Conservation (phyloP, 2,888 invertebrate genomes). For the Hydraecia micacea region DNA sequence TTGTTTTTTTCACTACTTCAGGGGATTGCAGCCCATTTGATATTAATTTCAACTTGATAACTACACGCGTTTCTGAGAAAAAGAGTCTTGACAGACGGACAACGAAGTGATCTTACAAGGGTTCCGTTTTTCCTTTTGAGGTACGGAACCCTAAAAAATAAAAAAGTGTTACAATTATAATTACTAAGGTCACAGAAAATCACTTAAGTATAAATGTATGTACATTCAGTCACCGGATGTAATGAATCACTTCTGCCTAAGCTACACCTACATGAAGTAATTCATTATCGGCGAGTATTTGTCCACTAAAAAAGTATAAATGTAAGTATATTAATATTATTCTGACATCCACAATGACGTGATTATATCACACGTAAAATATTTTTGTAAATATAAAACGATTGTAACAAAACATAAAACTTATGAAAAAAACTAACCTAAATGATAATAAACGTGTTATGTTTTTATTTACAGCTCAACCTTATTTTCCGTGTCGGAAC, state of each 20-base stretch:
- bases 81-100: too few species aligned
- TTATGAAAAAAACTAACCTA: background rate
- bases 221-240: too few species aligned
- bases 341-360: background rate
- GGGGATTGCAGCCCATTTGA: too few species aligned
- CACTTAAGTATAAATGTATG: background rate
- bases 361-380: background rate
- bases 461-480: conserved; percentile 23
- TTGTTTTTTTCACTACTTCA: too few species aligned
- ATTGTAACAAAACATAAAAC: background rate
- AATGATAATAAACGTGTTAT: conserved; percentile 20
- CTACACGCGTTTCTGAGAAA: too few species aligned
- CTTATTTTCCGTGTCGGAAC: conserved; percentile 17
- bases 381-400: background rate
- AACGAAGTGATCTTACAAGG: too few species aligned
- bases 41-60: too few species aligned
- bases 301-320: too few species aligned
- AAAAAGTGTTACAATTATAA: background rate
- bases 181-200: background rate
- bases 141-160: too few species aligned
- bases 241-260: background rate
- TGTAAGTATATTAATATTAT: background rate
- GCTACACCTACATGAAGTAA: background rate
- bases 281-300: background rate
- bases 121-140: too few species aligned